A percentile compares a stretch with the other conserved stretches of the same genome.
Evolutionary conservation across 1,140 invertebrate species (phyloP).

Genomic region (Drosophila willistoni): DNA sequence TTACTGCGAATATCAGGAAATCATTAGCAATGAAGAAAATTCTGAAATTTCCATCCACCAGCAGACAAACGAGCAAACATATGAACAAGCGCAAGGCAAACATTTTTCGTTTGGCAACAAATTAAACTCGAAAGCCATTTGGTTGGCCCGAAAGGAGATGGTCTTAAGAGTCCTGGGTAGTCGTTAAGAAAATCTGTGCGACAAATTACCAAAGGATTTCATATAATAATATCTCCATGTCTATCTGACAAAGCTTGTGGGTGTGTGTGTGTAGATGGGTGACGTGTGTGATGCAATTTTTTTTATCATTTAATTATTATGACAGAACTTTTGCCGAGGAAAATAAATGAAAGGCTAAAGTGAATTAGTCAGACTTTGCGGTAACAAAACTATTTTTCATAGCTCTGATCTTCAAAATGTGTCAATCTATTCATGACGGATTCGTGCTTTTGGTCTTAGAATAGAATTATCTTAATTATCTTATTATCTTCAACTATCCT

Average conservation of each 20-base stretch:
- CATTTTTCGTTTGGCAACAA: conserved; percentile 50
- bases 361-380: background rate
- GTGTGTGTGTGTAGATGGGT: background rate
- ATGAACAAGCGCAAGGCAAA: conserved; percentile 57
- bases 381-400: background rate
- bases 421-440: no score
- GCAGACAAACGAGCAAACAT: conserved; percentile 44
- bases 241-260: conserved; percentile 7
- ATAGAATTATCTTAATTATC: no score
- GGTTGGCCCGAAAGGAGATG: background rate
- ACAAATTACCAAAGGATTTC: conserved; percentile 55
- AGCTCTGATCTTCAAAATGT: no score
- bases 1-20: conserved; percentile 64
- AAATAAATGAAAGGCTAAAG: background rate
- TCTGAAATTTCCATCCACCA: background rate
- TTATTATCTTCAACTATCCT: no score
- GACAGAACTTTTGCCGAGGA: background rate
- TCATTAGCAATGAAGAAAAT: conserved; percentile 63
- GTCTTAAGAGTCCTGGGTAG: conserved; percentile 43
- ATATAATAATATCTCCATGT: conserved; percentile 32
- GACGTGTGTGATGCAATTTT: conserved; percentile 17
- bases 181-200: conserved; percentile 78
- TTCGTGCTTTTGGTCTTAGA: no score
- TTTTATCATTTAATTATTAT: conserved; percentile 44
- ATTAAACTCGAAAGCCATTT: conserved; percentile 67